A percentile compares a stretch with the other conserved stretches of the same genome.
Evolutionary conservation across 2,888 invertebrate species (phyloP).

Genomic region (Calameuta filiformis): DNA sequence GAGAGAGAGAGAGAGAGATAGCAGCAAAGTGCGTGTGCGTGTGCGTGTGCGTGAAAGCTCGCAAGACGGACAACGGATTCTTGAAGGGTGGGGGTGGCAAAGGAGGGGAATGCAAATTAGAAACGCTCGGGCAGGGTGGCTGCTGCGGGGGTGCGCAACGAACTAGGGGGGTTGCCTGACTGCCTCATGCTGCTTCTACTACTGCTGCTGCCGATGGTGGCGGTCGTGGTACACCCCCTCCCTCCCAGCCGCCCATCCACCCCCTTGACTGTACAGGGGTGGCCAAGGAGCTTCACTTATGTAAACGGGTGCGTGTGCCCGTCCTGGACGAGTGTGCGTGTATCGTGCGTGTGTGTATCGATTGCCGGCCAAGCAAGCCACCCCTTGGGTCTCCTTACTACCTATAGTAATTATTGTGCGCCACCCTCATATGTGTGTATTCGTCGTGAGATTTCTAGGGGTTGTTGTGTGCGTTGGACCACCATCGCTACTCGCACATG

Average conservation of each 20-base stretch:
- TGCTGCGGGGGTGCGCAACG: conserved; percentile 27
- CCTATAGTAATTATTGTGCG: conserved; percentile 61
- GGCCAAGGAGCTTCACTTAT: conserved; percentile 63
- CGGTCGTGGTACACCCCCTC: background rate
- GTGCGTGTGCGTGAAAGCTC: conserved; percentile 54
- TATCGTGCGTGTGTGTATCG: conserved; percentile 60
- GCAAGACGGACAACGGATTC: conserved; percentile 58
- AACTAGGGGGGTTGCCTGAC: conserved; percentile 14
- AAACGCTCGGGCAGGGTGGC: conserved; percentile 61
- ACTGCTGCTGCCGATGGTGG: background rate
- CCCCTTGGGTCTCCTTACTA: conserved; percentile 44
- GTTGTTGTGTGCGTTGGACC: conserved; percentile 19
- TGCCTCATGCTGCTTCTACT: background rate
- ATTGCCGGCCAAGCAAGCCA: conserved; percentile 58
- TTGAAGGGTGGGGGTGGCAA: conserved; percentile 51
- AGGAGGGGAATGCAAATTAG: conserved; percentile 66
- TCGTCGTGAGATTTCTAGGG: conserved; percentile 56
- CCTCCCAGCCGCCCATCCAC: background rate
- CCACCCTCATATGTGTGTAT: conserved; percentile 58
- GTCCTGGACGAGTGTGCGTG: conserved; percentile 37
- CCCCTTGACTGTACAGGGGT: conserved; percentile 32
- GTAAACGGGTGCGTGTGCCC: conserved; percentile 55
- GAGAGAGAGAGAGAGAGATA: no score
- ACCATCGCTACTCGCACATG: conserved; percentile 3
- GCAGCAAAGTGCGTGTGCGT: conserved; percentile 14